Evolutionary conservation across 2,888 invertebrate genomes (phyloP).

Genomic region (Actias luna): DNA sequence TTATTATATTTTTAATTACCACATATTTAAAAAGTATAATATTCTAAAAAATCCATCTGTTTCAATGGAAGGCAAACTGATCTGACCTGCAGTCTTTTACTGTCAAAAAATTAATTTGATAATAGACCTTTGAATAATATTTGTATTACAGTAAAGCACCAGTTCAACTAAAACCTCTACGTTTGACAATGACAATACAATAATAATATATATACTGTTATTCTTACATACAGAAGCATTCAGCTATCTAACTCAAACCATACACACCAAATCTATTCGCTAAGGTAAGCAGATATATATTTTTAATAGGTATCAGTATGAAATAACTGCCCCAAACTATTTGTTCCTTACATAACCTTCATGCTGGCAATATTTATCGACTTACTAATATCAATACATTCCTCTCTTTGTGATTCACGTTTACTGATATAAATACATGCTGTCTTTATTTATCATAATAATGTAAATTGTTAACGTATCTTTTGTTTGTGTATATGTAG

Average conservation of each 20-base stretch:
- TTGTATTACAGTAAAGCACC: conserved; percentile 42
- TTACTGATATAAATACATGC: no score
- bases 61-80: conserved; percentile 26
- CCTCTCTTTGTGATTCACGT: no score
- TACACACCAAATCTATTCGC: conserved; percentile 54
- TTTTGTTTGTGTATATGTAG: no score
- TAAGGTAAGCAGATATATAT: conserved; percentile 46
- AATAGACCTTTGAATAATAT: conserved; percentile 39
- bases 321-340: no score
- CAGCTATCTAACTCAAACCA: conserved; percentile 42
- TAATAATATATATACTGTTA: conserved; percentile 55
- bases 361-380: no score
- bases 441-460: no score
- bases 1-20: no score
- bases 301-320: no score
- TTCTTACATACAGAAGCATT: conserved; percentile 49
- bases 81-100: conserved; percentile 41
- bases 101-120: conserved; percentile 40
- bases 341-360: no score
- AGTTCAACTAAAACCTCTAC: conserved; percentile 45
- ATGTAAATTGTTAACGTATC: no score
- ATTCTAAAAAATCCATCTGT: conserved; percentile 12
- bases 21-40: no score
- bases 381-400: no score
- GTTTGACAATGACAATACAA: conserved; percentile 54